Evolutionary conservation across 2,888 invertebrate species (phyloP).

Genomic region (Eupithecia inturbata): DNA sequence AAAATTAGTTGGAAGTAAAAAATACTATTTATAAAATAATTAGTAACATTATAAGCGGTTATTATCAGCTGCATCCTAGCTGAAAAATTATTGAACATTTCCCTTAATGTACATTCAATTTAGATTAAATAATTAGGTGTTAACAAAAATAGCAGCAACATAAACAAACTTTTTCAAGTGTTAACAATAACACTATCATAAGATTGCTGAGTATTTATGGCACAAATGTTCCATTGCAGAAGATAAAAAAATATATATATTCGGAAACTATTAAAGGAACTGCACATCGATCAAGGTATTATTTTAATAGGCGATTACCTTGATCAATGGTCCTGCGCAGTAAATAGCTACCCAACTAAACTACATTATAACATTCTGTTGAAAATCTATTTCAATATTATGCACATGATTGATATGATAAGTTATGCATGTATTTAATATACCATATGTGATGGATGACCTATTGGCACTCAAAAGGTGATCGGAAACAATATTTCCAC

Average conservation of each 20-base stretch:
- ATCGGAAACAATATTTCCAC: neutral
- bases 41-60: neutral
- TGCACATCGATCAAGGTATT: neutral
- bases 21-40: neutral
- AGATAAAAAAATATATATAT: neutral
- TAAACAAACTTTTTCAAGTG: neutral
- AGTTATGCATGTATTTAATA: neutral
- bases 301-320: neutral
- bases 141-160: neutral
- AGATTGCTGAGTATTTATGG: neutral
- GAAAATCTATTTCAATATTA: neutral
- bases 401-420: neutral
- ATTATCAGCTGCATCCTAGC: neutral
- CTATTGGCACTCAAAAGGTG: neutral
- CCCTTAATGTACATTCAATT: neutral
- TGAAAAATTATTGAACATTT: neutral
- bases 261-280: neutral
- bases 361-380: neutral
- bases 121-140: neutral
- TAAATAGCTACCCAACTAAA: neutral
- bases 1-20: neutral
- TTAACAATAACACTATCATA: neutral
- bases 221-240: neutral
- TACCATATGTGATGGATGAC: neutral
- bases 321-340: neutral